Conservation (phyloP, 2,888 invertebrate species). For the Isoperla grammatica region DNA sequence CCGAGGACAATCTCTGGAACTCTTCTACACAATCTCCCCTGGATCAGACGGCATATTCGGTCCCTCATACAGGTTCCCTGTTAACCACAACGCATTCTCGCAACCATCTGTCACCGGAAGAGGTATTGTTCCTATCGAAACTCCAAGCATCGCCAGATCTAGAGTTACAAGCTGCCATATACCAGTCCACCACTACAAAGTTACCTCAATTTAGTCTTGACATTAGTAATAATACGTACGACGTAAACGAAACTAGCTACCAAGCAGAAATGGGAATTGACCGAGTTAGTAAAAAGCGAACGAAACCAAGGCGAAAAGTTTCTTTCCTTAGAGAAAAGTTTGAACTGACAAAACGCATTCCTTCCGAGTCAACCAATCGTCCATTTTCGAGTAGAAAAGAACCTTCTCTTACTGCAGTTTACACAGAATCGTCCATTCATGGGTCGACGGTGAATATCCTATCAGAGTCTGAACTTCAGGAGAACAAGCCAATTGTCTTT, state of each 20-base stretch:
- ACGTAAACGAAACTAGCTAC: background rate
- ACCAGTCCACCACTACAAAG: background rate
- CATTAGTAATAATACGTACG: background rate
- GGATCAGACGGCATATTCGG: background rate
- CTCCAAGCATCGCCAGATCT: slow-evolving; percentile 40
- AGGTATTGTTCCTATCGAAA: slow-evolving; percentile 43
- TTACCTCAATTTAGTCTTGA: background rate
- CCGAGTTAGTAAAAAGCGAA: background rate
- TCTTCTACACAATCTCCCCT: background rate
- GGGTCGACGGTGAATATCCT: slow-evolving; percentile 14
- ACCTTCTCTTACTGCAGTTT: slow-evolving; percentile 13
- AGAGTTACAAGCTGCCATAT: slow-evolving; percentile 29
- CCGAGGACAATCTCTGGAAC: slow-evolving; percentile 24
- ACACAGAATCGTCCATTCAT: slow-evolving; percentile 11
- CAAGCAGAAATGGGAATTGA: background rate
- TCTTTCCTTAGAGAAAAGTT: slow-evolving; percentile 54
- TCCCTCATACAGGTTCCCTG: background rate
- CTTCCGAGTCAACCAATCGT: too few species aligned
- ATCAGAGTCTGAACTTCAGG: background rate
- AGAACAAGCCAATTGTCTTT: slow-evolving; percentile 21
- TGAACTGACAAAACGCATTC: slow-evolving; percentile 40
- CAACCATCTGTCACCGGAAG: slow-evolving; percentile 48
- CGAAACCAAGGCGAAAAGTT: slow-evolving; percentile 50
- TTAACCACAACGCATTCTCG: slow-evolving; percentile 37
- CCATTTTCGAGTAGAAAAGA: background rate